Evolutionary conservation across 2,797 vertebrate genomes (phyloP).

Genomic region (Rhynchonycteris naso): DNA sequence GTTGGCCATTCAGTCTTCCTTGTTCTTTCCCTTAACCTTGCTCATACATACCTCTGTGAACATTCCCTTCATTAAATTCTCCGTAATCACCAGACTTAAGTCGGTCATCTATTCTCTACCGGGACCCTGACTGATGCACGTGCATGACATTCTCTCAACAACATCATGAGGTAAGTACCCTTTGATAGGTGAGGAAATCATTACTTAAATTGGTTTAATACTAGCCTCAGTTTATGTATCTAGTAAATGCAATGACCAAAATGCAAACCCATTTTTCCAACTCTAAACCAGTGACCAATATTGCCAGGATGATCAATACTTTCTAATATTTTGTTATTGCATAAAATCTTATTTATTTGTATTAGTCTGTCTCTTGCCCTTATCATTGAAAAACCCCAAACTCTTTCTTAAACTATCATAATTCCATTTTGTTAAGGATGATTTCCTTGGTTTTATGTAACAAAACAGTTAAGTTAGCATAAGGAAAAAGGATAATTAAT

Average conservation of each 20-base stretch:
- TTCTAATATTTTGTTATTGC: neutral
- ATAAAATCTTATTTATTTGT: constrained; percentile 1
- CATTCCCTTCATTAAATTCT: neutral
- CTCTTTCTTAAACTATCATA: neutral
- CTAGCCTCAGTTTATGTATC: neutral
- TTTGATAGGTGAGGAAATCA: neutral
- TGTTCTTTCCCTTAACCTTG: neutral
- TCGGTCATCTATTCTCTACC: neutral
- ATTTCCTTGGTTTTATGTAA: constrained; percentile 20
- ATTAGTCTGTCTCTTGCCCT: neutral
- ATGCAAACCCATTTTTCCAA: neutral
- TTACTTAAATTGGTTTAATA: neutral
- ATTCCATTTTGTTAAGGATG: neutral
- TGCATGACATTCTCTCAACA: neutral
- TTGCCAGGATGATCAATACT: constrained; percentile 36
- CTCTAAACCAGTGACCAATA: neutral
- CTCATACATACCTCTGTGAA: neutral
- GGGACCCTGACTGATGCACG: neutral
- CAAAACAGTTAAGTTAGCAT: constrained; percentile 51
- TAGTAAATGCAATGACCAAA: neutral
- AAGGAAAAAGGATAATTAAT: neutral
- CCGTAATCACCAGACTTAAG: neutral
- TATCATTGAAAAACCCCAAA: neutral
- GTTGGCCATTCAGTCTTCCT: no score
- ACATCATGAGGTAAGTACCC: fast-evolving